Evolutionary conservation across 2,888 invertebrate species (phyloP).

Genomic region (Galeruca laticollis): DNA sequence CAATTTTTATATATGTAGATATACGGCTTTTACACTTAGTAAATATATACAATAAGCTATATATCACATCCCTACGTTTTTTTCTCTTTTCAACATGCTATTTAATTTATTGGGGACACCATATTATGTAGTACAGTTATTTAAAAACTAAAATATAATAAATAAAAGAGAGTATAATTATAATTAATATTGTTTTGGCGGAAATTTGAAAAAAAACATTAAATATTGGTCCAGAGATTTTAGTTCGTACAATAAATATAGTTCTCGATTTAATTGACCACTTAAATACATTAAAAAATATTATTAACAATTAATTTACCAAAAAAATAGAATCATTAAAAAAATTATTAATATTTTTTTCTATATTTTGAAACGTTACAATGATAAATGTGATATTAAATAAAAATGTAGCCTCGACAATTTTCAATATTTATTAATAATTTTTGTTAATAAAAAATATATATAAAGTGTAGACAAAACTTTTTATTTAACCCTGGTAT

Average conservation of each 20-base stretch:
- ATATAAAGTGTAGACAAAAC: no score
- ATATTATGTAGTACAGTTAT: constrained; percentile 33
- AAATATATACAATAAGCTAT: constrained; percentile 62
- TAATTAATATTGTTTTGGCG: constrained; percentile 32
- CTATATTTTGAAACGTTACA: no score
- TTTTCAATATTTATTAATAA: no score
- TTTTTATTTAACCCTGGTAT: no score
- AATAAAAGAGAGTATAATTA: constrained; percentile 15
- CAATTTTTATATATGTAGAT: constrained; percentile 42
- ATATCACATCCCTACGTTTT: constrained; percentile 63
- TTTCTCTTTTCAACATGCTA: constrained; percentile 53
- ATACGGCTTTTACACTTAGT: constrained; percentile 53
- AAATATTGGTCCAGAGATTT: constrained; percentile 51
- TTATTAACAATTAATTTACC: background rate
- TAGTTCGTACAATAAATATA: constrained; percentile 39
- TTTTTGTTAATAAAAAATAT: no score
- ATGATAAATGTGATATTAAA: no score
- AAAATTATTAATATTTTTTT: background rate
- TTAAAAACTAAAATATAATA: constrained; percentile 33
- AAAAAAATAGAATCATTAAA: background rate
- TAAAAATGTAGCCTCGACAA: no score
- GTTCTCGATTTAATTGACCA: constrained; percentile 29
- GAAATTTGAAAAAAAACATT: constrained; percentile 42
- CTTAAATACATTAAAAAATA: constrained; percentile 10
- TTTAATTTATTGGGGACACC: constrained; percentile 49